Percentiles rank a stretch among this genome's conserved stretches.
Conservation (phyloP, 2,113 vertebrate species). For the Cyanistes caeruleus region DNA sequence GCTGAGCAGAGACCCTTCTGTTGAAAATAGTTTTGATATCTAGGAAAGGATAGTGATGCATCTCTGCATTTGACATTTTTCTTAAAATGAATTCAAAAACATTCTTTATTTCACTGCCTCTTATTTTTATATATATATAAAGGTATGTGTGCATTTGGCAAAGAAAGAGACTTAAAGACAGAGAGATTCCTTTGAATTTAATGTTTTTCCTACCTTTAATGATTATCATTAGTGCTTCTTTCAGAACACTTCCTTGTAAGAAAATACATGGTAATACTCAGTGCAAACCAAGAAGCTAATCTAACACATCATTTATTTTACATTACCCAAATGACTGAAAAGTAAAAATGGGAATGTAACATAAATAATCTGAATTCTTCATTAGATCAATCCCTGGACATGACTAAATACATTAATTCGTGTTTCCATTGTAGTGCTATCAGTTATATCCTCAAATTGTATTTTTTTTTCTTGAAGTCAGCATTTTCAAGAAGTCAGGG, state of each 20-base stretch:
- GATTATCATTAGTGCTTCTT: background rate
- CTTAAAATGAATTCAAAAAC: constrained; percentile 53
- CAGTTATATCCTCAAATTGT: background rate
- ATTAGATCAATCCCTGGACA: background rate
- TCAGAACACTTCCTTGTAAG: background rate
- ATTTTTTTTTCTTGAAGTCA: background rate
- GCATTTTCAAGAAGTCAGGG: background rate
- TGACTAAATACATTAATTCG: background rate
- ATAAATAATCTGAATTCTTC: background rate
- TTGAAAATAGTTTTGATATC: constrained; percentile 65
- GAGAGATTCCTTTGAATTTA: constrained; percentile 1
- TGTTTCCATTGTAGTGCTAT: background rate
- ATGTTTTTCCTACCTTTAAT: background rate
- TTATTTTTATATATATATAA: background rate
- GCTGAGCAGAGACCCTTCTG: constrained; percentile 50
- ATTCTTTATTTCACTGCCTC: background rate
- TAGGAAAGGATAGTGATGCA: constrained; percentile 21
- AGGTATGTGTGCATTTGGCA: background rate
- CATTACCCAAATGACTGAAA: background rate
- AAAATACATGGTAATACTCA: background rate
- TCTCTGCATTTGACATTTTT: constrained; percentile 17
- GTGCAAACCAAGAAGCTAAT: background rate
- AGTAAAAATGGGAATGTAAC: background rate
- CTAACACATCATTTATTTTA: background rate
- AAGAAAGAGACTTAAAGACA: background rate